Percentiles rank a stretch among this genome's conserved stretches.
Evolutionary conservation across 1,140 invertebrate species (phyloP).

Genomic region (Monochamus saltuarius): DNA sequence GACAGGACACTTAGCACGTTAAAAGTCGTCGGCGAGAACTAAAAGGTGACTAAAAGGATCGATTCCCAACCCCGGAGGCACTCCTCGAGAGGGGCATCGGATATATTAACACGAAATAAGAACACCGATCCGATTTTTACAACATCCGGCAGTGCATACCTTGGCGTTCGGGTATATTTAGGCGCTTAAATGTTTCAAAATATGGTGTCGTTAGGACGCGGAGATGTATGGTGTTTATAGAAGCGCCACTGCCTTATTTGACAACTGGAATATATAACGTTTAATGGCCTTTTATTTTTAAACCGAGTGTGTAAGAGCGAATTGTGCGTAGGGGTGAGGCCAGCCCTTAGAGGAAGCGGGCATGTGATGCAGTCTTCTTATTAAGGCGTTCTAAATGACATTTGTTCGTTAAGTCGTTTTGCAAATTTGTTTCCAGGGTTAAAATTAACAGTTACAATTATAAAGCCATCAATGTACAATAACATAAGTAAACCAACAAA

Average conservation of each 20-base stretch:
- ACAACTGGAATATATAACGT: slow-evolving; percentile 8
- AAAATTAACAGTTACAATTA: no score
- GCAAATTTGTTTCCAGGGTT: no score
- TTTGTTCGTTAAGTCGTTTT: no score
- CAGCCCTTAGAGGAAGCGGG: no score
- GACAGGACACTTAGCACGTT: slow-evolving; percentile 13
- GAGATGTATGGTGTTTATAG: slow-evolving; percentile 26
- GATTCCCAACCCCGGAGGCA: slow-evolving; percentile 1
- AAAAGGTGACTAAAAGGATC: slow-evolving; percentile 1
- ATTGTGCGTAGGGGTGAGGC: no score
- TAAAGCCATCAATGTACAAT: no score
- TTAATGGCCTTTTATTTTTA: slow-evolving; percentile 8
- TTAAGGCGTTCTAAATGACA: no score
- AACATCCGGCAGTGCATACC: slow-evolving; percentile 16
- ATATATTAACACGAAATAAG: neutral
- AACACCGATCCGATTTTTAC: slow-evolving; percentile 15
- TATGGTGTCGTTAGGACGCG: neutral
- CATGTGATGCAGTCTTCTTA: no score
- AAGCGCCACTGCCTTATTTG: slow-evolving; percentile 7
- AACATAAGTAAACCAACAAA: no score
- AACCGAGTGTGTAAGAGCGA: neutral
- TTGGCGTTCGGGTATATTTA: slow-evolving; percentile 10
- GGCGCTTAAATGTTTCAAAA: slow-evolving; percentile 15
- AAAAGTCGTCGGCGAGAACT: slow-evolving; percentile 5
- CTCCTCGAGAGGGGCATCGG: neutral